Base-by-base conservation (phyloP, 23 tunicate species). In the Pegea sp. region DNA sequence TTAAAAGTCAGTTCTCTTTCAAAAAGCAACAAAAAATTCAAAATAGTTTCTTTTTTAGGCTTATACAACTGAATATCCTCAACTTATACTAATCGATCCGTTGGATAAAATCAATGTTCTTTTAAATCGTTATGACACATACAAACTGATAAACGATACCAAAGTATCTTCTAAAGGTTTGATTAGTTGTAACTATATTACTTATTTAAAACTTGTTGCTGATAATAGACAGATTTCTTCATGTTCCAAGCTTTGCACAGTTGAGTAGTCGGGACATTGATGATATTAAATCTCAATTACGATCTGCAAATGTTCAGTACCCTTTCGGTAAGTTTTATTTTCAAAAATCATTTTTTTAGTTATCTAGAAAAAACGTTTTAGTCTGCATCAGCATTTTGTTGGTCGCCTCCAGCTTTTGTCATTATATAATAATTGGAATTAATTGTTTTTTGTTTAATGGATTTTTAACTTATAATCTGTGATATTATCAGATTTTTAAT, bases 111-210 rank as follows among this genome's bases (percentile, higher is more conserved):
- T 81, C n/a, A 29, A 65, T n/a, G 62, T 51, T 27, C 57, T 81
- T 6, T 33, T 81, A 22, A 68, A 66, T 56, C 68, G 93, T 48
- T 57, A 59, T 56, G 81, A 81, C 50, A 81, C 93, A 7, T 81
- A 81, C 71, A 66, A 54, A 24, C 34, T 66, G 3, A 72, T 81
- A 3, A 53, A 34, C 5, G 51, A 54, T 34, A 70, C 72, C 8
- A 70, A 70, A 1, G 50, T 77, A 20, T 77, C 67, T 31, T 13
- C 48, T 22, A 66, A 42, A 43, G 90, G 90, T 77, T 22, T 28
- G 63, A 24, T 5, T 51, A 25, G n/a, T n/a, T n/a, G n/a, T n/a
- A n/a, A n/a, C n/a, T n/a, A n/a, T n/a, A n/a, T n/a, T n/a, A n/a
- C n/a, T n/a, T 20, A 38, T 38, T 38, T 8, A 38, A 38, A 38